Base-by-base conservation (phyloP, 2,797 vertebrate genomes). In the Channa striata region DNA sequence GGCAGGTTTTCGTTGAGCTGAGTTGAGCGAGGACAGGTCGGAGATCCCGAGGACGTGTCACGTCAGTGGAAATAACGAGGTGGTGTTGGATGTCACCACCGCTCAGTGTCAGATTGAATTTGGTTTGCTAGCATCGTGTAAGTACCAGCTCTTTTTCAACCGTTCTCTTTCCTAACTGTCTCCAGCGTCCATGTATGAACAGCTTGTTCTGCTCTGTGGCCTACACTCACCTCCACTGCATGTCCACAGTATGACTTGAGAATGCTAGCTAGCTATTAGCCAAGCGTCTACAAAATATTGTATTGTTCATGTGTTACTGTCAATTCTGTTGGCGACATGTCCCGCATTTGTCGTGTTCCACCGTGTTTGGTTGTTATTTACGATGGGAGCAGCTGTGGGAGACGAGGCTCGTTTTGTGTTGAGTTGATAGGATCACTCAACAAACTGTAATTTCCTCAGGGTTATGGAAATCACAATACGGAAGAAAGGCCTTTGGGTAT, bases 41-140 rank as follows among this genome's bases (percentile, higher is more conserved):
- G 62, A 75, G 83, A 81, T 83, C 81, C 85, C 12, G 89, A 80
- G 71, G 81, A 84, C 81, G 76, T 75, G 86, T 82, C 77, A 80
- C 87, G 86, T 85, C 83, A 83, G 74, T 52, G 68, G 58, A 80
- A 78, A 84, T 80, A 78, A 74, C 77, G 69, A 77, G 82, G 85
- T 77, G 90, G 86, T 89, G 85, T 91, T 94, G 91, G 89, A 92
- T 92, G 94, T 89, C 89, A 85, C 83, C 78, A 50, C 59, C 79
- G 81, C 59, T 71, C 81, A 43, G 44, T 73, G 78, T 66, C 75
- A 59, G 77, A 44, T 84, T 64, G 34, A 77, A 51, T 86, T 77
- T 89, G 92, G 83, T 93, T 91, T 91, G 92, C 91, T 92, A 90
- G 88, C 84, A 78, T 78, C 62, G 68, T 76, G 93, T 94, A 78